Conservation (phyloP, 2,113 vertebrate genomes). For the Brienomyrus brachyistius region DNA sequence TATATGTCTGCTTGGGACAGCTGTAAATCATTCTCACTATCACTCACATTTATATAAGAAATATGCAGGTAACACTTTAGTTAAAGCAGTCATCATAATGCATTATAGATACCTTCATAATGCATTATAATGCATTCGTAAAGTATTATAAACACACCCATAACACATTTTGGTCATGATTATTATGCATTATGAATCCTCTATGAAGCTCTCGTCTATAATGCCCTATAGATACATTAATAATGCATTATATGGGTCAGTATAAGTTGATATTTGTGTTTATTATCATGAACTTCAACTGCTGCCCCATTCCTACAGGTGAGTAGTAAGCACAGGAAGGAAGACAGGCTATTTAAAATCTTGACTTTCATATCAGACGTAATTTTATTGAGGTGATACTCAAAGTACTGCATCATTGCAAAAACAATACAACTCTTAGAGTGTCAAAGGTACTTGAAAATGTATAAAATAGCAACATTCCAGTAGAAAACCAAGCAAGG, state of each 20-base stretch:
- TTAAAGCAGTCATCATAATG: too few species aligned
- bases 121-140: too few species aligned
- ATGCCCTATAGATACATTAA: neutral
- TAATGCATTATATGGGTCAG: neutral
- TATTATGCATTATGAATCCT: neutral
- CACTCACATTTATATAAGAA: too few species aligned
- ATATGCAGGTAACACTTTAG: too few species aligned
- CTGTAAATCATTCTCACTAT: too few species aligned
- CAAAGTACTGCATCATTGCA: slow-evolving; percentile 9
- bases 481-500: slow-evolving; percentile 14
- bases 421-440: slow-evolving; percentile 18
- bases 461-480: slow-evolving; percentile 18
- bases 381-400: slow-evolving; percentile 18
- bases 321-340: neutral
- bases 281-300: neutral
- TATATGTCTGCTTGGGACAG: too few species aligned
- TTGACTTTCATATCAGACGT: neutral
- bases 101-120: too few species aligned
- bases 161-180: neutral
- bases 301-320: neutral
- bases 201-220: neutral
- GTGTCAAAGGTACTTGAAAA: slow-evolving; percentile 16
- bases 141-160: neutral
- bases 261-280: neutral
- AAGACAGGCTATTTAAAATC: neutral